Evolutionary conservation across 2,797 vertebrate genomes (phyloP).

Genomic region (Sciurus carolinensis): DNA sequence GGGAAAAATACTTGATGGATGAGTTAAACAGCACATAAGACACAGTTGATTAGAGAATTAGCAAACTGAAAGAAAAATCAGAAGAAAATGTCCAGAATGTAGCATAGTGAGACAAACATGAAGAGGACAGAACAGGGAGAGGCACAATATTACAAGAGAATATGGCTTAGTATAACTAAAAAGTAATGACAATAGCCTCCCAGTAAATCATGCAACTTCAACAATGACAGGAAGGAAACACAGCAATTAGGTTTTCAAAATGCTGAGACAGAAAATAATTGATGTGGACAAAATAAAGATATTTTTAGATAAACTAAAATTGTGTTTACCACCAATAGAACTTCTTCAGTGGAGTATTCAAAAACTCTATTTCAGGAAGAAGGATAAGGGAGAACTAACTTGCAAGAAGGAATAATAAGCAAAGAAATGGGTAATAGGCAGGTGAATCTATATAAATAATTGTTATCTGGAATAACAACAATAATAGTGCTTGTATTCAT

Average conservation of each 20-base stretch:
- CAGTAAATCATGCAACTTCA: background rate
- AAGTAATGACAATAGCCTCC: background rate
- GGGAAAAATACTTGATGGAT: background rate
- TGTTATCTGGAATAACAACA: background rate
- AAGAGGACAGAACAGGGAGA: background rate
- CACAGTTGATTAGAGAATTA: constrained; percentile 17
- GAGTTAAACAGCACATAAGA: constrained; percentile 17
- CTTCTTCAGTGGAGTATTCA: background rate
- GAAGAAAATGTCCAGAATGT: background rate
- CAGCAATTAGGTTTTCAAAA: constrained; percentile 17
- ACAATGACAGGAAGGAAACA: background rate
- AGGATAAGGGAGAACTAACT: constrained; percentile 7
- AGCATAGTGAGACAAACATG: background rate
- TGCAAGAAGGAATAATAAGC: background rate
- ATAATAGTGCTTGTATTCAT: background rate
- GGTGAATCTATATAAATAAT: background rate
- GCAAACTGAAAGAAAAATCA: background rate
- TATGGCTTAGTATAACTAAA: background rate
- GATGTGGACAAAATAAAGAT: constrained; percentile 10
- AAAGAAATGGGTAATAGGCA: background rate
- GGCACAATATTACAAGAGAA: background rate
- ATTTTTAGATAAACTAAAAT: constrained; percentile 55
- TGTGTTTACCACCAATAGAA: background rate
- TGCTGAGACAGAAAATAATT: constrained; percentile 35
- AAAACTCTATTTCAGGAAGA: background rate